Evolutionary conservation across 1,140 invertebrate species (phyloP).

Genomic region (Brachionus koreanus): DNA sequence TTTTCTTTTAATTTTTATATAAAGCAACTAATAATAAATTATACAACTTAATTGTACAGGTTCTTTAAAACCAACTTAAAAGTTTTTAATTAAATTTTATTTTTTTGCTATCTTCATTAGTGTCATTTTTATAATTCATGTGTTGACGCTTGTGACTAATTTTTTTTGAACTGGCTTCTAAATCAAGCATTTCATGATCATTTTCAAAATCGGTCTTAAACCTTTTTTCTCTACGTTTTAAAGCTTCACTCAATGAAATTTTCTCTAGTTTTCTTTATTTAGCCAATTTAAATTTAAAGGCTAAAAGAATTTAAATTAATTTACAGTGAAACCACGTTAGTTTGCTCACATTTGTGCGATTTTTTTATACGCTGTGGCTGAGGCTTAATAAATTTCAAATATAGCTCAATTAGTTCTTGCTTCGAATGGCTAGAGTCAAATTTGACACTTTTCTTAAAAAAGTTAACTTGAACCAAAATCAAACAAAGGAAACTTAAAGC

Average conservation of each 20-base stretch:
- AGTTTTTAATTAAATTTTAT: background rate
- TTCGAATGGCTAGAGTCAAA: background rate
- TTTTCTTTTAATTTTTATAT: too few species aligned
- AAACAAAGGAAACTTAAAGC: background rate
- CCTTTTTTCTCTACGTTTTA: background rate
- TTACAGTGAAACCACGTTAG: background rate
- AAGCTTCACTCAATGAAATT: constrained; percentile 4
- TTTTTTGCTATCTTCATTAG: background rate
- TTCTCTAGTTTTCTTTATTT: background rate
- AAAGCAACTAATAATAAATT: background rate
- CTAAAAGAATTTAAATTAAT: background rate
- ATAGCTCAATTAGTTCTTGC: background rate
- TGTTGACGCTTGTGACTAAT: background rate
- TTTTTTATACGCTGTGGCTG: constrained; percentile 11
- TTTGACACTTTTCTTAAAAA: background rate
- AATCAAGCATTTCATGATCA: background rate
- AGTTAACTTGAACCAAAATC: background rate
- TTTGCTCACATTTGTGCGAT: background rate
- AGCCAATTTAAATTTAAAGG: background rate
- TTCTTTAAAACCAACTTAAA: background rate
- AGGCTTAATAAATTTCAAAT: background rate
- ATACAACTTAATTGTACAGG: background rate
- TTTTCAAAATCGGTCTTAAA: background rate
- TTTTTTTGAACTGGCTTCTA: background rate
- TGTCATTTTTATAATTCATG: background rate